Evolutionary conservation across 2,797 vertebrate genomes (phyloP).

Genomic region (Australoheros facetus): DNA sequence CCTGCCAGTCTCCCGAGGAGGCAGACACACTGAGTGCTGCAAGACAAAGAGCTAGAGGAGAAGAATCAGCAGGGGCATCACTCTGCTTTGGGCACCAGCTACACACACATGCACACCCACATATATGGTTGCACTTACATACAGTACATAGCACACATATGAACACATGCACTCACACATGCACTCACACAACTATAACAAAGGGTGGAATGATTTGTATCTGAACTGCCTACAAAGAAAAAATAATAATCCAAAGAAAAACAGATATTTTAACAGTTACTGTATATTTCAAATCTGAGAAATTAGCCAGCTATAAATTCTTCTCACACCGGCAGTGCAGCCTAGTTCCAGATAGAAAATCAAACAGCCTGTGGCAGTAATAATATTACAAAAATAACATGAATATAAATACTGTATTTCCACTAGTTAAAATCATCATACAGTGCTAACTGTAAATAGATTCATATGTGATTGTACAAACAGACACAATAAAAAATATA

Average conservation of each 20-base stretch:
- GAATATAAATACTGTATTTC: constrained; percentile 56
- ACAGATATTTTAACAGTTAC: constrained; percentile 8
- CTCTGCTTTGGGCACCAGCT: constrained; percentile 69
- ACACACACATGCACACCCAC: constrained; percentile 43
- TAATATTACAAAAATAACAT: constrained; percentile 34
- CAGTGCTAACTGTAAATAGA: constrained; percentile 64
- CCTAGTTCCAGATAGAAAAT: constrained; percentile 11
- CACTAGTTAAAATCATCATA: constrained; percentile 50
- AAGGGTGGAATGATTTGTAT: constrained; percentile 35
- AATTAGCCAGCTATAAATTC: constrained; percentile 27
- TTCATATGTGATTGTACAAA: constrained; percentile 67
- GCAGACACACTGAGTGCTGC: constrained; percentile 84
- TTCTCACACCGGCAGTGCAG: constrained; percentile 13
- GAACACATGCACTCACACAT: constrained; percentile 43
- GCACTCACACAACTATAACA: constrained; percentile 49
- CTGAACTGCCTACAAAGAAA: constrained; percentile 46
- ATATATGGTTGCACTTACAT: constrained; percentile 47
- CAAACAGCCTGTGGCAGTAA: constrained; percentile 34
- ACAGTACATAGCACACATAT: constrained; percentile 29
- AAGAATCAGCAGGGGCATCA: constrained; percentile 81
- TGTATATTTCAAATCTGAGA: constrained; percentile 14
- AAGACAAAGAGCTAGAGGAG: constrained; percentile 84
- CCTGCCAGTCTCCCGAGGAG: constrained; percentile 84
- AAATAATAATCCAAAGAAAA: constrained; percentile 33
- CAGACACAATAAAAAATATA: constrained; percentile 60